A percentile compares a stretch with the other conserved stretches of the same genome.
These are phyloP conservation scores for Zaprionus inermis DNA, from an alignment of 1,140 invertebrate species.

Conservation along the genomic window DNA sequence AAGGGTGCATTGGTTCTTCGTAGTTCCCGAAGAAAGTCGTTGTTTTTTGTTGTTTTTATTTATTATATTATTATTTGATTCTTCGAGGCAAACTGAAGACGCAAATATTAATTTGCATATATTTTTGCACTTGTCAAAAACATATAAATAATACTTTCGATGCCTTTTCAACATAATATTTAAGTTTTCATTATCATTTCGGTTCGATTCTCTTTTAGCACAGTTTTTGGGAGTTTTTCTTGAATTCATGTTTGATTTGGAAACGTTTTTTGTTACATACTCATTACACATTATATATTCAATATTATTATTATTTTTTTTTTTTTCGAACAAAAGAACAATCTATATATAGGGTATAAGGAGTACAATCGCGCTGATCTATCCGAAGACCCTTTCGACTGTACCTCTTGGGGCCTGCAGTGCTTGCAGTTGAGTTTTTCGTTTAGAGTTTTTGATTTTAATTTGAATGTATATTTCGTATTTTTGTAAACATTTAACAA, in stretches of 20 bases:
- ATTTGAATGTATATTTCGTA: slow-evolving; percentile 9
- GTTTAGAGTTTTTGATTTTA: slow-evolving; percentile 4
- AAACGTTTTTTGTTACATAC: slow-evolving; percentile 12
- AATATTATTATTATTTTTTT: slow-evolving; percentile 19
- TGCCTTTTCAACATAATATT: slow-evolving; percentile 47
- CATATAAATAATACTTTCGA: slow-evolving; percentile 75
- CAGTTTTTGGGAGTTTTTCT: slow-evolving; percentile 77
- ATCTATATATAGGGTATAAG: slow-evolving; percentile 15
- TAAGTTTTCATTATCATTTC: slow-evolving; percentile 25
- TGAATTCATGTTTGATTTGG: slow-evolving; percentile 32
- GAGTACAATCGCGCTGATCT: too few species aligned
- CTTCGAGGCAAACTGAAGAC: slow-evolving; percentile 27
- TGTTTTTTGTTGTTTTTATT: neutral
- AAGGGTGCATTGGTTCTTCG: neutral
- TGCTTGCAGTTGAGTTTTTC: slow-evolving; percentile 29
- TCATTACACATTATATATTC: slow-evolving; percentile 53
- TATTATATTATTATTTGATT: slow-evolving; percentile 9
- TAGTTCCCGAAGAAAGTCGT: neutral
- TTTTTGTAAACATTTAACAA: slow-evolving; percentile 39
- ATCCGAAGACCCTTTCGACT: too few species aligned
- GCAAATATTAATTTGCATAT: slow-evolving; percentile 68
- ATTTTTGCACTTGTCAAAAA: slow-evolving; percentile 79
- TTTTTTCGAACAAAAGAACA: slow-evolving; percentile 17
- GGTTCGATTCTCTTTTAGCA: slow-evolving; percentile 65
- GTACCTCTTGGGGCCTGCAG: neutral